Evolutionary conservation across 2,113 vertebrate genomes (phyloP).

Genomic region (Arvicanthis niloticus): DNA sequence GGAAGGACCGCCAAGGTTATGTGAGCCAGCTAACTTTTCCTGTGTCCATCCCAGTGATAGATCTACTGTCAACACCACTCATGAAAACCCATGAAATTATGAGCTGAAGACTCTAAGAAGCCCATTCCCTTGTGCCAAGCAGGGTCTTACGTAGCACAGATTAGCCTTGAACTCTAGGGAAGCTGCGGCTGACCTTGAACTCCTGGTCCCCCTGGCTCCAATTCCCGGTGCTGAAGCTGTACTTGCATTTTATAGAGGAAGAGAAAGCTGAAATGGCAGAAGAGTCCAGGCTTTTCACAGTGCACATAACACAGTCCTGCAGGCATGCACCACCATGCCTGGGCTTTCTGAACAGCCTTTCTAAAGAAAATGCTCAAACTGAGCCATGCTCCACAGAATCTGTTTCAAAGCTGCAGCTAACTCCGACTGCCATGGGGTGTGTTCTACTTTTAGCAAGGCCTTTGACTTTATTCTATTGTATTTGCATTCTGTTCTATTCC

Average conservation of each 20-base stretch:
- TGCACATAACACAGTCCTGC: neutral
- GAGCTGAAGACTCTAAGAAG: neutral
- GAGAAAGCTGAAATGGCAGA: neutral
- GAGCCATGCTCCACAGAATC: neutral
- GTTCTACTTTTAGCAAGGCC: neutral
- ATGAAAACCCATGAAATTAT: neutral
- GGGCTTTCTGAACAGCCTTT: neutral
- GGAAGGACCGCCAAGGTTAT: no score
- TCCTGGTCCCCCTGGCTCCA: no score
- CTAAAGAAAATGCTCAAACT: neutral
- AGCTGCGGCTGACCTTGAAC: neutral
- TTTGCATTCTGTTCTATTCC: neutral
- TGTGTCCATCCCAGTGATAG: neutral
- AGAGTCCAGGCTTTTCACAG: neutral
- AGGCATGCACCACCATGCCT: neutral
- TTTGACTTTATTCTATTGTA: neutral
- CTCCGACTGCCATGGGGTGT: no score
- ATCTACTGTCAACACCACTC: neutral
- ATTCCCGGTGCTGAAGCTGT: neutral
- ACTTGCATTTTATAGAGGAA: neutral
- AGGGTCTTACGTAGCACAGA: neutral
- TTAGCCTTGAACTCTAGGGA: neutral
- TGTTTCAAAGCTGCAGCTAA: neutral
- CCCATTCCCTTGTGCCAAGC: no score
- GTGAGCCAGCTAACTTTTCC: neutral